phyloP scores from a whole-genome alignment of 2,113 vertebrate species.

The Mesocricetus auratus region DNA sequence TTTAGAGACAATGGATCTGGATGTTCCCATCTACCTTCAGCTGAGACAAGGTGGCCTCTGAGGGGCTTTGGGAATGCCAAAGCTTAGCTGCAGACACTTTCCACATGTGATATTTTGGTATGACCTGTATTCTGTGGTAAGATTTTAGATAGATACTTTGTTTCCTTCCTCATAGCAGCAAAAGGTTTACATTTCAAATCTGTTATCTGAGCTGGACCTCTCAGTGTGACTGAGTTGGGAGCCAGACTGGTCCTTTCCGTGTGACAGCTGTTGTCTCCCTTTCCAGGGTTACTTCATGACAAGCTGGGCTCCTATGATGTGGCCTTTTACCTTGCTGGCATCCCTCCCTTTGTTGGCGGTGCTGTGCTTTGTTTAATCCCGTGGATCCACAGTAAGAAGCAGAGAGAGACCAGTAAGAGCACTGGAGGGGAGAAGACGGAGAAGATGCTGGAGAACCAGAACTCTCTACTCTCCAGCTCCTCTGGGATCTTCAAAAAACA shows the following conservation, averaged over 20 bases:
- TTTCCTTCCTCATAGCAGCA: slow-evolving; percentile 3
- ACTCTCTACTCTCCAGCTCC: slow-evolving; percentile 72
- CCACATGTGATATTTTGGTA: neutral
- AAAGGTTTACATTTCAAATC: slow-evolving; percentile 34
- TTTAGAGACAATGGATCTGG: neutral
- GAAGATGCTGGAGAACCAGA: slow-evolving; percentile 90
- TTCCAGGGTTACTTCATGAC: slow-evolving; percentile 93
- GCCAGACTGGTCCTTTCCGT: neutral
- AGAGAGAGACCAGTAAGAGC: slow-evolving; percentile 76
- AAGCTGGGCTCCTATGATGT: slow-evolving; percentile 90
- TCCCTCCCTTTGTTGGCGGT: slow-evolving; percentile 96
- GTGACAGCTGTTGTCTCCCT: slow-evolving; percentile 45
- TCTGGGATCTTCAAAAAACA: slow-evolving; percentile 84
- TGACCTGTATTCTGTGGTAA: slow-evolving; percentile 3
- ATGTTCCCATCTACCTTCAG: neutral
- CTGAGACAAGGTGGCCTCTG: neutral
- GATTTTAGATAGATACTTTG: neutral
- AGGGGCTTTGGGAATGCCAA: neutral
- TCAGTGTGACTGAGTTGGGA: neutral
- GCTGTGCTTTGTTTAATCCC: slow-evolving; percentile 94
- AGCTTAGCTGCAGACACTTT: neutral
- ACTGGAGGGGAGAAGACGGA: slow-evolving; percentile 84
- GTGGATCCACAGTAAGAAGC: slow-evolving; percentile 91
- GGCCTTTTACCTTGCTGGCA: slow-evolving; percentile 96
- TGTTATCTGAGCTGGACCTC: neutral